phyloP scores from a whole-genome alignment of 2,113 vertebrate species.

The Albula goreensis region DNA sequence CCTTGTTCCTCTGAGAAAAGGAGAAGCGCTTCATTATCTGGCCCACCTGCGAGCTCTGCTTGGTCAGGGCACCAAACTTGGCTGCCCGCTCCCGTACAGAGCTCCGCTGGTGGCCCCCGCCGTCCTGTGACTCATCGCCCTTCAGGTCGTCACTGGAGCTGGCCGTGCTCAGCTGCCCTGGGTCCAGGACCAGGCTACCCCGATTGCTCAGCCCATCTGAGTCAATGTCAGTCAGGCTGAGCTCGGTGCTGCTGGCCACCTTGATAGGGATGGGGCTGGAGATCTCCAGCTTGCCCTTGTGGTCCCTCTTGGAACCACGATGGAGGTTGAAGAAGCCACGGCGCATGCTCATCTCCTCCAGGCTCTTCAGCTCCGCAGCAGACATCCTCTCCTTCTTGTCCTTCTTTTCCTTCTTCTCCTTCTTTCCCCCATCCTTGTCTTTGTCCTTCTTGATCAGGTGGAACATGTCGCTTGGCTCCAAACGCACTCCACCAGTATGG shows the following conservation, averaged over 20 bases:
- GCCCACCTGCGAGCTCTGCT: slow-evolving; percentile 76
- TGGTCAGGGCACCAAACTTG: slow-evolving; percentile 84
- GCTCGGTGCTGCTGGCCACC: slow-evolving; percentile 83
- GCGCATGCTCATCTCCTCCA: slow-evolving; percentile 93
- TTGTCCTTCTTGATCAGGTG: slow-evolving; percentile 86
- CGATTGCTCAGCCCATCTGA: slow-evolving; percentile 73
- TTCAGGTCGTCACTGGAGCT: slow-evolving; percentile 78
- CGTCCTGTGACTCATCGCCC: slow-evolving; percentile 40
- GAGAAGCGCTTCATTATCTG: slow-evolving; percentile 79
- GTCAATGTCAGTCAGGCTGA: slow-evolving; percentile 79
- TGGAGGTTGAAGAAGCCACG: slow-evolving; percentile 91
- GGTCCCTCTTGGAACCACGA: slow-evolving; percentile 84
- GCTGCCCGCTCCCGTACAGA: slow-evolving; percentile 87
- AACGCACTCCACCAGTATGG: slow-evolving; percentile 28
- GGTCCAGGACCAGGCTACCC: slow-evolving; percentile 74
- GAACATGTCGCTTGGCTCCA: slow-evolving; percentile 68
- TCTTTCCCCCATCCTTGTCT: slow-evolving; percentile 79
- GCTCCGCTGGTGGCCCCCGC: slow-evolving; percentile 60
- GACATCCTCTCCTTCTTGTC: slow-evolving; percentile 97
- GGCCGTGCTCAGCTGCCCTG: slow-evolving; percentile 71
- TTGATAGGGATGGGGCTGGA: slow-evolving; percentile 95
- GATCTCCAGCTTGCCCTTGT: slow-evolving; percentile 86
- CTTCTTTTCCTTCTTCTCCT: slow-evolving; percentile 90
- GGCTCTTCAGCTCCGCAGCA: slow-evolving; percentile 83
- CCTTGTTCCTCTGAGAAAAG: slow-evolving; percentile 79